A percentile compares a stretch with the other conserved stretches of the same genome.
phyloP scores from a whole-genome alignment of 2,113 vertebrate species.

The Centrocercus urophasianus region DNA sequence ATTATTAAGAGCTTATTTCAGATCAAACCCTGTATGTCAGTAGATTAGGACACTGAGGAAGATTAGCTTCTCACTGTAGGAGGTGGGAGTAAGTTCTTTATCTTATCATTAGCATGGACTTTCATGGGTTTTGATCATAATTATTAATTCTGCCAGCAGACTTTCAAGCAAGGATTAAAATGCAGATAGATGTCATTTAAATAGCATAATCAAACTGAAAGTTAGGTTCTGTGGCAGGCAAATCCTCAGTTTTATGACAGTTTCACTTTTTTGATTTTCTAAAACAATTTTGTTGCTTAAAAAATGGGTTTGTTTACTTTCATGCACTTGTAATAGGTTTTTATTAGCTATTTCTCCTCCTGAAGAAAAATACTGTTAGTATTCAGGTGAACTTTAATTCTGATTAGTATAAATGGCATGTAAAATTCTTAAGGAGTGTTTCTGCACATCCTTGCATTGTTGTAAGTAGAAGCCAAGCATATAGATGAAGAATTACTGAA shows the following conservation, averaged over 20 bases:
- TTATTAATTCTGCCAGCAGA: slow-evolving; percentile 73
- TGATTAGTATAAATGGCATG: slow-evolving; percentile 10
- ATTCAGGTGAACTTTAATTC: slow-evolving; percentile 10
- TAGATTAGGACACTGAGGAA: slow-evolving; percentile 75
- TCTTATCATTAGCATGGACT: slow-evolving; percentile 77
- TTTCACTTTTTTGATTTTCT: not conserved
- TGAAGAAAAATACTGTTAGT: not conserved
- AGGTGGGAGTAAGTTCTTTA: slow-evolving; percentile 72
- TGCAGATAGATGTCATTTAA: slow-evolving; percentile 46
- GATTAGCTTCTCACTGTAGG: slow-evolving; percentile 71
- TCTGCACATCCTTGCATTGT: slow-evolving; percentile 2
- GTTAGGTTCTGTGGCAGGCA: not conserved
- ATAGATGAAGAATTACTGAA: slow-evolving; percentile 31
- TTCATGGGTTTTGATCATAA: slow-evolving; percentile 71
- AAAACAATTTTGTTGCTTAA: not conserved
- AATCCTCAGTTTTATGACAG: slow-evolving; percentile 2
- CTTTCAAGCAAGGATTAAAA: slow-evolving; percentile 61
- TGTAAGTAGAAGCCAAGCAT: not conserved
- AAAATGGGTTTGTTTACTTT: not conserved
- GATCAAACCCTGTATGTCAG: slow-evolving; percentile 63
- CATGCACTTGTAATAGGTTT: not conserved
- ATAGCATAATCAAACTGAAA: slow-evolving; percentile 41
- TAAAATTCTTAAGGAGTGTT: slow-evolving; percentile 24
- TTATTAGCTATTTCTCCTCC: not conserved
- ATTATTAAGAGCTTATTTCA: slow-evolving; percentile 82